Conservation (phyloP, 2,888 invertebrate genomes). For the Leucoma salicis region DNA sequence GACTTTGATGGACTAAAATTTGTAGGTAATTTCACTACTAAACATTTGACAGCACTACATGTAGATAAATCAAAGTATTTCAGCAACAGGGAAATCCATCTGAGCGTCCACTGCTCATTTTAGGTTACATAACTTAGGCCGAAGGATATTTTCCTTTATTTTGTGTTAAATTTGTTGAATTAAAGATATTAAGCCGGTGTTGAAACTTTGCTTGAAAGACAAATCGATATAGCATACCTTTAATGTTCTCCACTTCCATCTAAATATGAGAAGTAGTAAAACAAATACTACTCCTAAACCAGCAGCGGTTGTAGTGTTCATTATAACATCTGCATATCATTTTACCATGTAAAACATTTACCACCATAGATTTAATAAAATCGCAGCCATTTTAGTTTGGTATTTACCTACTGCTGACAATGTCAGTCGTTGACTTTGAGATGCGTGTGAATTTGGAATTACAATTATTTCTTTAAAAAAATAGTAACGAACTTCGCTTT, state of each 20-base stretch:
- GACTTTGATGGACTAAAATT: too few species aligned
- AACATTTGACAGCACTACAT: too few species aligned
- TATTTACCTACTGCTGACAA: conserved; percentile 11
- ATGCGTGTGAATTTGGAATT: conserved; percentile 33
- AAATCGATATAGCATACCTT: conserved; percentile 47
- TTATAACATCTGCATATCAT: conserved; percentile 39
- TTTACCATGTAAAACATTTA: conserved; percentile 20
- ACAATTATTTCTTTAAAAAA: conserved; percentile 3
- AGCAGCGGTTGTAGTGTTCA: conserved; percentile 47
- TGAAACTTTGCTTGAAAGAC: too few species aligned
- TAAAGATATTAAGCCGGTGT: too few species aligned
- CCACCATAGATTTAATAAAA: conserved; percentile 21
- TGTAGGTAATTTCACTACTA: too few species aligned
- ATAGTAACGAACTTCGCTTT: too few species aligned
- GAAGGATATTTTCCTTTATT: too few species aligned
- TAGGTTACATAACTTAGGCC: too few species aligned
- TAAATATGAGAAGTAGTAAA: conserved; percentile 42
- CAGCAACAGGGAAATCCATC: too few species aligned
- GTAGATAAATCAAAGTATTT: too few species aligned
- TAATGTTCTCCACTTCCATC: conserved; percentile 47
- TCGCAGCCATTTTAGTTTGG: conserved; percentile 20
- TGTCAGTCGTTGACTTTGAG: conserved; percentile 17
- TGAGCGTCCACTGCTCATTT: too few species aligned
- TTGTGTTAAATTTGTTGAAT: too few species aligned
- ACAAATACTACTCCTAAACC: conserved; percentile 48